These are phyloP conservation scores for Eilema depressum DNA, from an alignment of 2,888 invertebrate genomes.

Conservation along the genomic window DNA sequence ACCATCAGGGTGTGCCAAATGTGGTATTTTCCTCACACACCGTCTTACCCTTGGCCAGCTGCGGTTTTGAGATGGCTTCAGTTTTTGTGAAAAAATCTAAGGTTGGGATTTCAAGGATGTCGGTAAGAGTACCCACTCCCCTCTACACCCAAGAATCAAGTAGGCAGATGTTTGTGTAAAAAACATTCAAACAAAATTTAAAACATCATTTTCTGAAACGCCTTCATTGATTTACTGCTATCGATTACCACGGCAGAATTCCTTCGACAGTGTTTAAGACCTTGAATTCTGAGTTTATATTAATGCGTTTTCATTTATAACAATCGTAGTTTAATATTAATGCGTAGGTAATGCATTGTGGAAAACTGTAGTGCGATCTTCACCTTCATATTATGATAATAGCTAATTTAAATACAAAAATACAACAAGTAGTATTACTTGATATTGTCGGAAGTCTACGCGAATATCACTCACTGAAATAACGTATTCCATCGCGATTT, in stretches of 20 bases:
- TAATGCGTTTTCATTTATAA: background rate
- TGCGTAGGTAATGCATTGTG: background rate
- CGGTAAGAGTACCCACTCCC: no score
- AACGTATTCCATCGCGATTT: no score
- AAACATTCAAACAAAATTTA: background rate
- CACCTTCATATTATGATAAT: constrained; percentile 2
- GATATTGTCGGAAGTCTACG: no score
- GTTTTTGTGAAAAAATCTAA: no score
- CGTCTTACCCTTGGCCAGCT: no score
- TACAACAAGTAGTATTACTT: background rate
- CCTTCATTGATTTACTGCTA: background rate
- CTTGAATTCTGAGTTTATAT: background rate
- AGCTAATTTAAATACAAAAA: background rate
- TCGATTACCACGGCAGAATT: background rate
- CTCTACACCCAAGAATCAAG: no score
- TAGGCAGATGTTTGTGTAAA: no score
- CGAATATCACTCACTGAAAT: no score
- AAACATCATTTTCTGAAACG: background rate
- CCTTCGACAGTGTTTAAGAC: background rate
- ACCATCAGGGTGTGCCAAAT: no score
- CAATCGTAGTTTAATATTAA: background rate
- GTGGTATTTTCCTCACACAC: no score
- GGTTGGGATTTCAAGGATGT: no score
- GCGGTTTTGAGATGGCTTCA: no score
- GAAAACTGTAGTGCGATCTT: background rate